Evolutionary conservation across 2,888 invertebrate species (phyloP).

Genomic region (Cephonodes hylas): DNA sequence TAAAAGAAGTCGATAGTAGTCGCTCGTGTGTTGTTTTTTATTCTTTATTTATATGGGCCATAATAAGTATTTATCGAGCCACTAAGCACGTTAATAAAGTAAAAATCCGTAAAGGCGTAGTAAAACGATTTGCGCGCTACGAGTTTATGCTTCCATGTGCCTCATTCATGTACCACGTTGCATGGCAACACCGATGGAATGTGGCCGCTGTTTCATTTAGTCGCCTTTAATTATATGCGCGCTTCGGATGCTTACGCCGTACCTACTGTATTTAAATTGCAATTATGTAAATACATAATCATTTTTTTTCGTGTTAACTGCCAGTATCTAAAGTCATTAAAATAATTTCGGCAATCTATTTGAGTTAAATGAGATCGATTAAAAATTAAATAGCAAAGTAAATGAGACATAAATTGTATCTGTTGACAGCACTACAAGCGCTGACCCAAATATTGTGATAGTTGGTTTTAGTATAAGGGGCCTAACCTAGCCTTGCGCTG

Average conservation of each 20-base stretch:
- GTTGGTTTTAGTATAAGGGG: slow-evolving; percentile 32
- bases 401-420: slow-evolving; percentile 16
- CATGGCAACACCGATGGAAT: slow-evolving; percentile 16
- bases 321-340: neutral
- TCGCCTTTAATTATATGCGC: slow-evolving; percentile 7
- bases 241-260: neutral
- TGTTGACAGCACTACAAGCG: slow-evolving; percentile 14
- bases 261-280: neutral
- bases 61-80: slow-evolving; percentile 22
- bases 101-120: slow-evolving; percentile 32
- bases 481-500: slow-evolving; percentile 37
- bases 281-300: neutral
- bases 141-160: slow-evolving; percentile 14
- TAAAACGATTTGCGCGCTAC: slow-evolving; percentile 38
- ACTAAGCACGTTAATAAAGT: slow-evolving; percentile 30
- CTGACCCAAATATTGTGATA: slow-evolving; percentile 36
- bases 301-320: neutral
- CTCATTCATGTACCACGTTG: slow-evolving; percentile 18
- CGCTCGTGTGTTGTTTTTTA: neutral
- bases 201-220: slow-evolving; percentile 6
- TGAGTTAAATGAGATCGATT: neutral
- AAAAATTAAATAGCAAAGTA: slow-evolving; percentile 1
- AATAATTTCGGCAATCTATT: neutral
- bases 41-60: neutral
- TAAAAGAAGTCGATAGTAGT: neutral